Base-by-base conservation (phyloP, 2,113 vertebrate species). In the Notarius lentiginosus region DNA sequence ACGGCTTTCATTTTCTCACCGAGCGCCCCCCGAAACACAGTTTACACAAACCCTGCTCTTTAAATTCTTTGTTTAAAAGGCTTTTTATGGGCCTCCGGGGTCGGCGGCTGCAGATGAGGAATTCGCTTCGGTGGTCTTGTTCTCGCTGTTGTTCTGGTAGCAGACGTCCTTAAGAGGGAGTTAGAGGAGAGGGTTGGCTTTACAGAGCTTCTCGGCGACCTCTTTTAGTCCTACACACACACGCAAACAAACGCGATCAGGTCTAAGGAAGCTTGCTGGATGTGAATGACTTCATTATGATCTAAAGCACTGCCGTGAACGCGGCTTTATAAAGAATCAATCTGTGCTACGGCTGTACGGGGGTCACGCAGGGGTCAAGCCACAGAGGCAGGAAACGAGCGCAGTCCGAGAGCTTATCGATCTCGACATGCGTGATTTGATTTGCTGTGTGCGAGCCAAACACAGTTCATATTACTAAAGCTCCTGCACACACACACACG, bases 1-100 rank as follows among this genome's bases (percentile, higher is more conserved):
- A 95, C 94, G 92, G 96, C 96, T 96, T 96, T 95, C 94, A 95
- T 91, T 95, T 97, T 97, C 95, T 96, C 95, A 96, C 93, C 94
- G 94, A 90, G 84, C 75, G 14, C 89, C 30, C 75, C 56, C 73
- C 82, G 66, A 94, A 94, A 94, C 94, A 93, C 89, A 93, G 92
- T 95, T 95, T 96, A 95, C 93, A 92, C 93, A 95, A 95, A 95
- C 91, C 90, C 87, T 86, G 87, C 82, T 96, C 93, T 94, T 93
- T 92, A 90, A 94, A 95, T 94, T 96, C 89, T 85, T 55, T 56
- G 85, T 94, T 92, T 92, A 92, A 94, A 92, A 89, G 83, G 88
- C 83, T 88, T 80, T 91, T 93, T 89, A 92, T 87, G 88, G 90
- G 89, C 91, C 93, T 91, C 92, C 30, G 84, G 92, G 92, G 91